Base-by-base conservation (phyloP, 1,140 invertebrate species). In the Drosophila gunungcola region DNA sequence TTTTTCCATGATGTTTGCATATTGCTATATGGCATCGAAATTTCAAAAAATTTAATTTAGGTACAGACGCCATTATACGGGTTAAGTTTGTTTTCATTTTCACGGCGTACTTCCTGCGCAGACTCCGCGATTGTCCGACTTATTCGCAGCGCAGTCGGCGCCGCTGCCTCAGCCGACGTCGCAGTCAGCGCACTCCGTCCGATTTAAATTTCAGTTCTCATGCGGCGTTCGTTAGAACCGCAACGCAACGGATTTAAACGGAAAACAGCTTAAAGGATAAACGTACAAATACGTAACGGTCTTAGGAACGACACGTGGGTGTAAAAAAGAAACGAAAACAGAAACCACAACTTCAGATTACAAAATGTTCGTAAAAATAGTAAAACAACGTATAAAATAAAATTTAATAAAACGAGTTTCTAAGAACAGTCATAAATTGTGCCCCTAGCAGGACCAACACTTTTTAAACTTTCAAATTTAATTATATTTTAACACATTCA, bases 11-110 rank as follows among this genome's bases (percentile, higher is more conserved):
- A n/a, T n/a, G 16, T 21, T 21, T 21, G 16, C 16, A 21, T 21
- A 21, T 21, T 21, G 16, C 16, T 21, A 21, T 21, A 21, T 21
- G 0, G 16, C 16, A 21, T 21, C 16, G 29, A 32, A 6, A 32
- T 32, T 6, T 6, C 29, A 56, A 16, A 46, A 10, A 16, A 13
- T 10, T 21, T 9, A 3, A 34, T 41, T 42, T 10, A 48, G 42
- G 41, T 41, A 54, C 56, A 9, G 38, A 49, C 42, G 65, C 64
- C 64, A 39, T 43, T 34, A 34, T 65, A 56, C 46, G 82, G 80
- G 83, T 88, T 85, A 85, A 85, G 57, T 85, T 85, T 88, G 82
- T 85, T 85, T 88, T 85, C 74, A 88, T 88, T 70, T 52, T 46
- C 54, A 48, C 39, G 38, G 54, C 62, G 13, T 46, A 29, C 32